These are phyloP conservation scores for Hirtodrosophila alboralis DNA, from an alignment of 2,888 invertebrate species.

Conservation along the genomic window DNA sequence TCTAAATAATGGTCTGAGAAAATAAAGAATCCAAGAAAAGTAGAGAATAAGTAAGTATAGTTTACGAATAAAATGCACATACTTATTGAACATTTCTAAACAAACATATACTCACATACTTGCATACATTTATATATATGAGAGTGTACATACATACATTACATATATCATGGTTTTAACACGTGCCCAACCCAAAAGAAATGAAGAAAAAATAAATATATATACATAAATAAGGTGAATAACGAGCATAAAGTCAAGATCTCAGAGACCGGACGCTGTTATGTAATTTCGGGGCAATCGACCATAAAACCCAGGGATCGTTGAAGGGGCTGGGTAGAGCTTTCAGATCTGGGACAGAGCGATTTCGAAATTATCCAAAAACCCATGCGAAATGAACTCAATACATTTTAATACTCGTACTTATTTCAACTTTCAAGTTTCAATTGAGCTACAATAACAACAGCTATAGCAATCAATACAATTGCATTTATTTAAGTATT, in stretches of 20 bases:
- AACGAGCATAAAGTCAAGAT: constrained; percentile 3
- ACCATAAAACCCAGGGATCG: not conserved
- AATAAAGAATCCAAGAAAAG: no score
- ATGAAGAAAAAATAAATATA: no score
- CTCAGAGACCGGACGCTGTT: constrained; percentile 14
- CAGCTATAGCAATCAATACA: constrained; percentile 21
- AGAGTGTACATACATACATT: not conserved
- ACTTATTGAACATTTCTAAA: no score
- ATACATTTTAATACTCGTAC: constrained; percentile 12
- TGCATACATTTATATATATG: no score
- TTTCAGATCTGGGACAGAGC: constrained; percentile 2
- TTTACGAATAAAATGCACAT: no score
- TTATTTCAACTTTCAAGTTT: constrained; percentile 20
- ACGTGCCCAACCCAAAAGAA: not conserved
- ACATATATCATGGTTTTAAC: not conserved
- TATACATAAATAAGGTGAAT: not conserved
- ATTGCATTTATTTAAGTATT: not conserved
- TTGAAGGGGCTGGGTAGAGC: constrained; percentile 11
- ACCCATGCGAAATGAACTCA: constrained; percentile 12
- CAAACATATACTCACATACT: no score
- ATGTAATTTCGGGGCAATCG: constrained; percentile 13
- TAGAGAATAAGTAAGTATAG: no score
- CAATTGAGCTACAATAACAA: constrained; percentile 7
- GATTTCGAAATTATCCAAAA: constrained; percentile 28
- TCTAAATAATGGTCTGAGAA: no score